A percentile compares a stretch with the other conserved stretches of the same genome.
phyloP scores from a whole-genome alignment of 2,113 vertebrate species.

The Campylorhamphus procurvoides region DNA sequence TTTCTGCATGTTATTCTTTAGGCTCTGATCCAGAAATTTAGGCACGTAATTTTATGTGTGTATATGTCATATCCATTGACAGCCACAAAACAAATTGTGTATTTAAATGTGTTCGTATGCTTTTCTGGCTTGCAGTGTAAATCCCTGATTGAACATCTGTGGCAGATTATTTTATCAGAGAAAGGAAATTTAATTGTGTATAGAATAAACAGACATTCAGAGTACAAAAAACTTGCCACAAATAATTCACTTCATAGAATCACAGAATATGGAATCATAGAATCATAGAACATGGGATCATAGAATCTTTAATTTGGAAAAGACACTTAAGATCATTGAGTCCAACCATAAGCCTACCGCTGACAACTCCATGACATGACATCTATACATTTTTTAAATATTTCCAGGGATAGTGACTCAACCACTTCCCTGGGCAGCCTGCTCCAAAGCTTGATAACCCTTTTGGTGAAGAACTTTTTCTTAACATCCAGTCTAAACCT shows the following conservation, averaged over 20 bases:
- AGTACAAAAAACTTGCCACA: background rate
- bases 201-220: background rate
- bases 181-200: background rate
- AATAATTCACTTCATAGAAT: background rate
- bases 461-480: background rate
- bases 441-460: background rate
- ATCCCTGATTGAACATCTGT: background rate
- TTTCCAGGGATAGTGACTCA: background rate
- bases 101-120: background rate
- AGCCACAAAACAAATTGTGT: background rate
- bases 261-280: background rate
- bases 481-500: background rate
- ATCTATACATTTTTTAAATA: background rate
- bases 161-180: background rate
- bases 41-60: background rate
- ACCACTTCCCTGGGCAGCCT: background rate
- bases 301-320: background rate
- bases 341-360: background rate
- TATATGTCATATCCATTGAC: background rate
- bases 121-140: background rate
- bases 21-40: background rate
- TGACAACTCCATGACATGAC: background rate
- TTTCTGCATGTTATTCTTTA: background rate
- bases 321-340: background rate
- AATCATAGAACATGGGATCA: background rate